A percentile compares a stretch with the other conserved stretches of the same genome.
These are phyloP conservation scores for Psophia crepitans DNA, from an alignment of 2,113 vertebrate genomes.

Conservation along the genomic window DNA sequence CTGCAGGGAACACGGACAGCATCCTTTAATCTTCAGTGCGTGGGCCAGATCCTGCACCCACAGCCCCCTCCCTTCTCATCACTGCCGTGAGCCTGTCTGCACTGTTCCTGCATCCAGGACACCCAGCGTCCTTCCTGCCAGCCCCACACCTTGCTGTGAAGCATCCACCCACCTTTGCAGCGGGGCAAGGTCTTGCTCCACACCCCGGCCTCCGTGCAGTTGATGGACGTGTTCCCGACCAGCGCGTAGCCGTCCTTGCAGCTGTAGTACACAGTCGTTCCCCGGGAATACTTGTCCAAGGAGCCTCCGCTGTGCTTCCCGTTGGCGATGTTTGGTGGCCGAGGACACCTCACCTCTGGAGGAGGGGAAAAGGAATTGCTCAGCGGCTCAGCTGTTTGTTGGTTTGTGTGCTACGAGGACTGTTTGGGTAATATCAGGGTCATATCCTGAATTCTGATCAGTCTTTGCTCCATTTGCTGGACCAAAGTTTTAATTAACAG, in stretches of 20 bases:
- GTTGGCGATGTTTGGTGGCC: neutral
- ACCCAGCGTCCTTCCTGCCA: neutral
- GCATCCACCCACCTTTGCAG: neutral
- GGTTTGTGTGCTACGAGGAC: neutral
- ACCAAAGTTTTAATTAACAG: neutral
- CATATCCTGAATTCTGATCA: neutral
- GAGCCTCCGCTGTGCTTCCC: neutral
- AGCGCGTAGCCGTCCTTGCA: neutral
- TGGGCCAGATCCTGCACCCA: neutral
- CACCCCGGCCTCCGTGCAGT: neutral
- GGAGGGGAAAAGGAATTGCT: neutral
- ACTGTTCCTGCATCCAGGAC: neutral
- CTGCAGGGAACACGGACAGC: neutral
- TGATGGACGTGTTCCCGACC: neutral
- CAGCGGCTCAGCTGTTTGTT: neutral
- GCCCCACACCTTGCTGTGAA: fast-evolving
- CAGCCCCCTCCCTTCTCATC: neutral
- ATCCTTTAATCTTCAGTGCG: fast-evolving
- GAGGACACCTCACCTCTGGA: neutral
- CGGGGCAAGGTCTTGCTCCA: conserved; percentile 12
- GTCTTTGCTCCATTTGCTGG: neutral
- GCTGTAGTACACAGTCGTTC: neutral
- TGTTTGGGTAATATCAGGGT: neutral
- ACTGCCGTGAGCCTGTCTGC: fast-evolving
- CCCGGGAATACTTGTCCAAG: neutral